Evolutionary conservation across 2,113 vertebrate species (phyloP), one percentile per base, ranked within the genome.

Genomic region (Mellivora capensis): DNA sequence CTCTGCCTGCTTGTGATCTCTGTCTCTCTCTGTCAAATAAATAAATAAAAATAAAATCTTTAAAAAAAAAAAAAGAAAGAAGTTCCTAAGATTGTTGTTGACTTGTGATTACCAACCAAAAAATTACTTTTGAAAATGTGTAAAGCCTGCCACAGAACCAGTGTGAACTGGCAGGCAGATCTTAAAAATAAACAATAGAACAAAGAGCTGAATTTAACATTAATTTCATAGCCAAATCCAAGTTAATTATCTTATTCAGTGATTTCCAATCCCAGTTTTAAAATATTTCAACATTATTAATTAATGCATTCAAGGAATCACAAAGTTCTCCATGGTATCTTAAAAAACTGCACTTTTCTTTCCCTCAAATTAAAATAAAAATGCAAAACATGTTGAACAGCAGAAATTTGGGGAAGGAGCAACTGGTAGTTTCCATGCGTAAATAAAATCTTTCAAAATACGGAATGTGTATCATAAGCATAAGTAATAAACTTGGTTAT

Each of bases 281-380:
- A 94, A 93, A 67, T 3, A 90, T 34, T 2, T 1, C n/a, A 13
- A 1, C 44, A 91, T 93, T 64, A 39, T 54, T 59, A 87, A 42
- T 49, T 59, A 87, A 42, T 42, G 25, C 21, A 64, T 54, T 87
- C 74, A 93, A 79, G 31, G 27, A 94, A 95, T 59, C 64, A 61
- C 31, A 92, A 42, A 92, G 39, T 87, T 77, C 25, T 88, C 62
- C 42, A 34, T 72, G 25, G 52, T 49, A 77, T 83, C 20, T 69
- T 59, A 39, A 67, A 84, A 82, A 42, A 74, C 3, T 52, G 29
- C 10, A 3, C 6, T 62, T 83, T 81, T 44, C 18, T 85, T 34
- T 96, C 72, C 95, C 91, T 96, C 61, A 57, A 8, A 39, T 69
- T 87, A 94, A 57, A 94, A 77, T 94, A 93, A 96, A 96, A 95